A percentile compares a stretch with the other conserved stretches of the same genome.
Evolutionary conservation across 2,797 vertebrate genomes (phyloP).

Genomic region (Meda fulgida): DNA sequence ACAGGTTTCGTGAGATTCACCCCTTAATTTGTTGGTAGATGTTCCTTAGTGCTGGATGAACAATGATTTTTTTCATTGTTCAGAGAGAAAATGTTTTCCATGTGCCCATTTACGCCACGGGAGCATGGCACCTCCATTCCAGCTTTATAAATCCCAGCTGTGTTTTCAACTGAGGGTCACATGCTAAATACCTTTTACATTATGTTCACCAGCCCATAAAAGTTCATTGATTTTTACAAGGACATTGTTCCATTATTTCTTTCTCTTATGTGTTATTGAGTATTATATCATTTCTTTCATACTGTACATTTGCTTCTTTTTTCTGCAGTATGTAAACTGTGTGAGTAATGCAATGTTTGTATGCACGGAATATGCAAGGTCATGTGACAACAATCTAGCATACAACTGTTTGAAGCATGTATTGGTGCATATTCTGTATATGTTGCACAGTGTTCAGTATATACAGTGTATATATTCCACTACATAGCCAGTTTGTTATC

Average conservation of each 20-base stretch:
- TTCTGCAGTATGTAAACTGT: not conserved
- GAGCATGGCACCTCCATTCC: slow-evolving; percentile 69
- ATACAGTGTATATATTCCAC: not conserved
- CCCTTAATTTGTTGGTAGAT: not conserved
- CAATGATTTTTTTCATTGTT: slow-evolving; percentile 61
- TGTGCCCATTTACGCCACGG: slow-evolving; percentile 67
- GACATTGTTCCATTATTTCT: slow-evolving; percentile 68
- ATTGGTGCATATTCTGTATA: not conserved
- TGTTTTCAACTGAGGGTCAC: slow-evolving; percentile 70
- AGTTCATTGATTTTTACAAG: slow-evolving; percentile 70
- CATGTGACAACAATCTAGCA: not conserved
- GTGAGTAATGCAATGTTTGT: not conserved
- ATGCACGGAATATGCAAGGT: not conserved
- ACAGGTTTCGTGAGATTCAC: slow-evolving; percentile 50
- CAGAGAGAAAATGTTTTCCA: slow-evolving; percentile 67
- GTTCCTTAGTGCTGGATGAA: slow-evolving; percentile 62
- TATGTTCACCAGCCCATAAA: slow-evolving; percentile 71
- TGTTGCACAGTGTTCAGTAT: not conserved
- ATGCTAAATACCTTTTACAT: slow-evolving; percentile 74
- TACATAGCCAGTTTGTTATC: not conserved
- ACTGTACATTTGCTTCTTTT: not conserved
- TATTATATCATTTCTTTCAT: slow-evolving; percentile 52
- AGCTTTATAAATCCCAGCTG: slow-evolving; percentile 79
- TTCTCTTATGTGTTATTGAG: slow-evolving; percentile 42
- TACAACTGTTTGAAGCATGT: not conserved